Conservation (phyloP, 2,888 invertebrate species). For the Eucriotettix oculatus region DNA sequence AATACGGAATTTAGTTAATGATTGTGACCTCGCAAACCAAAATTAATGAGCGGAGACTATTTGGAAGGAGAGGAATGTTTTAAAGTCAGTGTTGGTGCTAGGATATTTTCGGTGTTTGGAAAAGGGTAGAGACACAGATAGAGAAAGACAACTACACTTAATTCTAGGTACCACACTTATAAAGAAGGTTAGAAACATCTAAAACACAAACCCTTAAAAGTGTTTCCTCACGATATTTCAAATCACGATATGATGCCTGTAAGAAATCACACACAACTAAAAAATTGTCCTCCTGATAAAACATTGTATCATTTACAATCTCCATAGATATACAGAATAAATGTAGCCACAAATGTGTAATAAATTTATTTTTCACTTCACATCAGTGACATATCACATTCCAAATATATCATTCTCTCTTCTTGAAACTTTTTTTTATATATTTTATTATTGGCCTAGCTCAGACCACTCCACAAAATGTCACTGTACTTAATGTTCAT, state of each 20-base stretch:
- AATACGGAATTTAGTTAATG: not conserved
- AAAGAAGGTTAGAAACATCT: constrained; percentile 3
- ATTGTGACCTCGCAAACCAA: constrained; percentile 1
- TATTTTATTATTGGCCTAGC: too few species aligned
- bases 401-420: too few species aligned
- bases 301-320: not conserved
- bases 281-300: not conserved
- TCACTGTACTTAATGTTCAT: too few species aligned
- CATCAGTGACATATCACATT: too few species aligned
- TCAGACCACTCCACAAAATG: too few species aligned
- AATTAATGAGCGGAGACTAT: too few species aligned
- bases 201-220: constrained; percentile 2
- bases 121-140: constrained; percentile 1
- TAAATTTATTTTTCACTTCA: too few species aligned
- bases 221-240: not conserved
- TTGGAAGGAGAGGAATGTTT: too few species aligned
- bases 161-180: not conserved
- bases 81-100: not conserved
- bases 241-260: not conserved
- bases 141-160: constrained; percentile 3
- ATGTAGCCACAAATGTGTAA: too few species aligned
- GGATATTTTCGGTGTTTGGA: not conserved
- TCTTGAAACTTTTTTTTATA: too few species aligned
- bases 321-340: not conserved
- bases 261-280: not conserved